Base-by-base conservation (phyloP, 2,113 vertebrate genomes). In the Hypomesus transpacificus region DNA sequence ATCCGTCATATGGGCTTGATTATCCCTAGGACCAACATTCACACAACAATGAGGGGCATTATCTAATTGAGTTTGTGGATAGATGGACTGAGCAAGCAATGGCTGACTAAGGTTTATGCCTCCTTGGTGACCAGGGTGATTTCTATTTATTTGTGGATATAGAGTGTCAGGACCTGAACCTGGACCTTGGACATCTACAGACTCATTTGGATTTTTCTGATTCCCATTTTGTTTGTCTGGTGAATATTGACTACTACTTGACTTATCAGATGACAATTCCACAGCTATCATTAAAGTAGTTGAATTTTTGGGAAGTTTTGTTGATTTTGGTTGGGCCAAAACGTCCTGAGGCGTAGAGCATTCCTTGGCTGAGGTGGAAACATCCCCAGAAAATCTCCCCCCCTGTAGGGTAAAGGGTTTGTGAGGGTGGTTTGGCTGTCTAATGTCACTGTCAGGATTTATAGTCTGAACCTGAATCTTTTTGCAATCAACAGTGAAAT, bases 1-100 rank as follows among this genome's bases (percentile, higher is more conserved):
- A 74, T 79, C 64, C 66, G 78, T 80, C 66, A 68, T 59, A 39
- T 65, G 71, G 52, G 62, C 28, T 17, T 18, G 26, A 31, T 63
- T 63, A 14, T 63, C 11, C 18, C 31, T 63, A 63, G 26, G 28
- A 34, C 31, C 61, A 17, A 63, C 17, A 16, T 6, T 63, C 17
- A 70, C 77, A 68, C 26, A 66, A 5, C 69, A 70, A 74, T 82
- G 70, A 74, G 64, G 22, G 0, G 16, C 24, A 54, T 56, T 28
- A 22, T 70, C 28, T 3, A 72, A 71, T 39, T 1, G 18, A 2
- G 20, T 77, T 53, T 76, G 71, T 16, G 24, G 34, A 66, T 14
- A 31, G 13, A 71, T 67, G 24, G 61, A 14, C 59, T 26, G 21
- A 46, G 39, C 39, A 46, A 46, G 39, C 7, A 46, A 46, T 11